Evolutionary conservation across 1,140 invertebrate species (phyloP), one percentile per base, ranked within the genome.

Genomic region (Leptinotarsa defecta): DNA sequence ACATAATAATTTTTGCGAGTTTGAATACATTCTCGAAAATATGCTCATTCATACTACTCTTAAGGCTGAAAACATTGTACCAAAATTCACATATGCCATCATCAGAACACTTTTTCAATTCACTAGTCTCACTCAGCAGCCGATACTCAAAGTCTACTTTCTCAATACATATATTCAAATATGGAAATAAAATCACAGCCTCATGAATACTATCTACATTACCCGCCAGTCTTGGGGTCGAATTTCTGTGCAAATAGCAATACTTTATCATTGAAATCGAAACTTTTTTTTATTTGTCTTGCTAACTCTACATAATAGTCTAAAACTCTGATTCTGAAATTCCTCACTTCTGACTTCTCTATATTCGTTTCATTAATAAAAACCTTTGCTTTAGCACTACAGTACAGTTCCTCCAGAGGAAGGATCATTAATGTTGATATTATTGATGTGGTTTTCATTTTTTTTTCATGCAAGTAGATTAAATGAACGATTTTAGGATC

Each of bases 11-110:
- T 24, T 65, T 65, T 65, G 20, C 15, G 63, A 65, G 63, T 65
- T 65, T 65, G 63, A 65, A 65, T 65, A 65, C 63, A 65, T 65
- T 65, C 3, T 65, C 63, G 63, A 65, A 65, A 65, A 65, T 65
- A 65, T 65, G 17, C 63, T 20, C 3, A 65, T 65, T 65, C 63
- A 65, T 65, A 24, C 63, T 65, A 65, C 24, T 65, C 63, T 65
- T 24, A 13, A 65, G 20, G 63, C 63, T 65, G 63, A 20, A 65
- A 24, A 65, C n/a, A 65, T 65, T 65, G 20, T 65, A 65, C 3
- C 63, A 65, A 65, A 65, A 19, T 65, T 65, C n/a, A 5, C 15
- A n/a, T 24, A 65, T 65, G 63, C 24, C 63, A 19, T 65, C 63
- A 65, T 22, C 63, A 65, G 13, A 65, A 65, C 63, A 65, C 63